Base-by-base conservation (phyloP, 2,113 vertebrate species). In the Smithornis capensis region DNA sequence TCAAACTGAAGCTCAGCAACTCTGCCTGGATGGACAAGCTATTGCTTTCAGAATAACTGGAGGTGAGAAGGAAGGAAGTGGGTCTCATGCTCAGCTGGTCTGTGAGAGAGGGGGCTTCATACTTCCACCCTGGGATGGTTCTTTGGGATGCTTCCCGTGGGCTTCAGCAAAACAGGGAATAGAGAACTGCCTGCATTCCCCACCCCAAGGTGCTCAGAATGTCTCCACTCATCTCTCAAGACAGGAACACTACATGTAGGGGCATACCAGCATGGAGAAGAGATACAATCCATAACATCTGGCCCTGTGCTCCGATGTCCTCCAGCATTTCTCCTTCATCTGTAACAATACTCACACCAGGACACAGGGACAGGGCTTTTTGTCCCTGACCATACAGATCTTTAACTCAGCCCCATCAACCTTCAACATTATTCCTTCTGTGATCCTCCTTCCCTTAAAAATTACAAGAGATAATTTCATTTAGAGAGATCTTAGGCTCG, bases 161-260 rank as follows among this genome's bases (percentile, higher is more conserved):
- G 27, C 27, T 47, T 29, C 49, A 76, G 63, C 29, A 27, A 23
- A 12, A n/a, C 35, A 8, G 17, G 68, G 63, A 38, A 40, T 14
- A 9, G 17, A 75, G 31, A n/a, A 37, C 10, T 2, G 4, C 10
- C 53, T 59, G 42, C 14, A 8, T 10, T 56, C 22, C 14, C 4
- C 62, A 24, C 4, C 10, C 37, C 6, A 3, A 22, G 16, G 13
- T 4, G 5, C 33, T 56, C 0, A 2, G 6, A 9, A 18, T 2
- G 3, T 11, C 33, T 40, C 38, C 40, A 21, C 59, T n/a, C 4
- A 1, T 40, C 14, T 29, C 29, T 4, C 10, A 73, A n/a, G n/a
- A 45, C 45, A 3, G 33, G 33, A 52, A 40, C 23, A 5, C 14
- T 21, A 50, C 60, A 57, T 7, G 22, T 37, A 42, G 4, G 23